These are phyloP conservation scores for Paracentrotus lividus DNA, from an alignment of 53 echinoderm and acorn worm species.

Conservation along the genomic window DNA sequence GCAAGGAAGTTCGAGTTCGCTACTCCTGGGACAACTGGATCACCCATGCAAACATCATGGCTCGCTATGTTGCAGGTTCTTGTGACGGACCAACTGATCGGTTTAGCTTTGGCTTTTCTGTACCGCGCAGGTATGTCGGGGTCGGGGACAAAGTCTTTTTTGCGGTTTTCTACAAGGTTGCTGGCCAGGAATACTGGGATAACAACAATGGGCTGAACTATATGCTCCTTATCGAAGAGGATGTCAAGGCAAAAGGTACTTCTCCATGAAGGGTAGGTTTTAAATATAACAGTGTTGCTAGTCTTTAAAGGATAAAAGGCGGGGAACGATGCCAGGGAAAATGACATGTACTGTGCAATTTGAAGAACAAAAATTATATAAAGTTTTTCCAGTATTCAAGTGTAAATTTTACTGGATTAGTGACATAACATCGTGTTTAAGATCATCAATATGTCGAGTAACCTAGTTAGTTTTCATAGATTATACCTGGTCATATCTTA, in stretches of 20 bases:
- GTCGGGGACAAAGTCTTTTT: conserved; percentile 79
- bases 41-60: conserved; percentile 82
- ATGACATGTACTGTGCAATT: neutral
- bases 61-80: conserved; percentile 83
- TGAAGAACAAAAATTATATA: neutral
- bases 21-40: conserved; percentile 83
- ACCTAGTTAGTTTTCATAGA: no score
- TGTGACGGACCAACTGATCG: conserved; percentile 89
- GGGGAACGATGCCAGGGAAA: neutral
- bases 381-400: neutral
- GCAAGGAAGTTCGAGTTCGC: conserved; percentile 83
- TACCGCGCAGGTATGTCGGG: conserved; percentile 72
- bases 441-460: no score
- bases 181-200: conserved; percentile 79
- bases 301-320: neutral
- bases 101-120: conserved; percentile 84
- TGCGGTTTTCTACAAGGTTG: conserved; percentile 75
- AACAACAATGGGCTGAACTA: conserved; percentile 84
- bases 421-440: neutral
- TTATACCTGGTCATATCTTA: no score
- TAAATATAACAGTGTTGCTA: neutral
- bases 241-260: neutral
- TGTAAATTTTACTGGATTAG: neutral
- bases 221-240: conserved; percentile 49
- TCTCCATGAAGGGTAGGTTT: neutral